Base-by-base conservation (phyloP, 2,797 vertebrate species). In the Halcyon chelicuti region DNA sequence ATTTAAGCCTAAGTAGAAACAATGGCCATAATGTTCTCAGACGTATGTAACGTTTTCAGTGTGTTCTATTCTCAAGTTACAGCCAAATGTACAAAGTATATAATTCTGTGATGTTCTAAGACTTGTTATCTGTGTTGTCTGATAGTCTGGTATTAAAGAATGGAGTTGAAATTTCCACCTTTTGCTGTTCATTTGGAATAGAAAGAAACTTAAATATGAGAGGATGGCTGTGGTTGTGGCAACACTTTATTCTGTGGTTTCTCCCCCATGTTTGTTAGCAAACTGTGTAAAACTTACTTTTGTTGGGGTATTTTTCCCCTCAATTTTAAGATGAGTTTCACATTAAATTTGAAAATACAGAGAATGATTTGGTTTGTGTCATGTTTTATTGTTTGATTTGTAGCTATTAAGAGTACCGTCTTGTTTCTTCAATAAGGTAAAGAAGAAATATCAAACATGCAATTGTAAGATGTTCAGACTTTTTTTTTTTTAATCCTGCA, bases 371-470 rank as follows among this genome's bases (percentile, higher is more conserved):
- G 18, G 9, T 93, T 93, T 88, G 51, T 92, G 86, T 78, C 73
- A 77, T n/a, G 62, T 86, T 96, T 95, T 95, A 91, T 96, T 93
- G 55, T 90, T 84, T 58, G 62, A 66, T 76, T 86, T 91, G 81
- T 87, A 82, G 33, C 46, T 86, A 14, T 40, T 51, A 54, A 75
- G 78, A 77, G 54, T 87, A 76, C 7, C 7, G 4, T 81, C 63
- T 76, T 2, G 0, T 78, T 74, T 88, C 70, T 90, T 96, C n/a
- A 42, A 42, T 66, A 78, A 66, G n/a, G 67, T 60, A 92, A 84
- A 70, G 90, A 67, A 90, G 88, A 92, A 94, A 90, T 88, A 93
- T 9, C 73, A 86, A 93, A 84, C 86, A 82, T 96, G 93, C 90
- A 95, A 60, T 14, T 78, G 19, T 66, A 83, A 72, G n/a, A 67